These are phyloP conservation scores for Lordiphosa mommai DNA, from an alignment of 1,140 invertebrate genomes.

Conservation along the genomic window DNA sequence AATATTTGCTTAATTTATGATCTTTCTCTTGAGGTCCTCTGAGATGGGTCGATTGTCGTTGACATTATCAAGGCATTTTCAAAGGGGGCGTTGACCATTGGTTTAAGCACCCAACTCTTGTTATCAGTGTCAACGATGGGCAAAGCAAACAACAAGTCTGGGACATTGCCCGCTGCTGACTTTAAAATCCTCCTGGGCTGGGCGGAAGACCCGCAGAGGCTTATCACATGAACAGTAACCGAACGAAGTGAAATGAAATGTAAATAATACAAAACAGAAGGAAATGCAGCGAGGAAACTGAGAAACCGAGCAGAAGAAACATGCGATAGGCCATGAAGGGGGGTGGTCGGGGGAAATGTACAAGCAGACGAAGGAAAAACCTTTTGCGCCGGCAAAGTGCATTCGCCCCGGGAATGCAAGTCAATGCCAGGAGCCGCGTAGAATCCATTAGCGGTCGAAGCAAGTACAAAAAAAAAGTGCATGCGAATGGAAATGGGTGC, in stretches of 20 bases:
- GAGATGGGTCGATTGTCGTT: no score
- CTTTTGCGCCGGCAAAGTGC: constrained; percentile 62
- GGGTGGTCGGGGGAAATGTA: constrained; percentile 20
- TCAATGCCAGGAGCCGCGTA: constrained; percentile 46
- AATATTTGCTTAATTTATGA: no score
- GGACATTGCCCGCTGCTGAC: constrained; percentile 51
- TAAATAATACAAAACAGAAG: constrained; percentile 48
- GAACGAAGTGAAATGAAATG: constrained; percentile 20
- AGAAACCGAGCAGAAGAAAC: constrained; percentile 13
- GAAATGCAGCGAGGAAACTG: constrained; percentile 22
- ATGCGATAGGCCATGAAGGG: constrained; percentile 35
- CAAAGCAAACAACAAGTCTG: constrained; percentile 32
- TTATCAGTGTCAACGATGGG: constrained; percentile 39
- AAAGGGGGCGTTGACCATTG: constrained; percentile 59
- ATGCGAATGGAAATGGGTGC: constrained; percentile 48
- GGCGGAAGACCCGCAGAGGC: constrained; percentile 64
- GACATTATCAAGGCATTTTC: constrained; percentile 39
- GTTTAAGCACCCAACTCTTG: neutral
- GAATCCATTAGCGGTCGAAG: constrained; percentile 50
- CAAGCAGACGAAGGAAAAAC: constrained; percentile 66
- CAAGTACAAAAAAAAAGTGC: constrained; percentile 19
- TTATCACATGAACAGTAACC: constrained; percentile 42
- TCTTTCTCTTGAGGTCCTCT: no score
- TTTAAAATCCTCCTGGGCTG: constrained; percentile 57
- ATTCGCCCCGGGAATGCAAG: constrained; percentile 47